Percentiles rank a stretch among this genome's conserved stretches.
These are phyloP conservation scores for Rhinoraja longicauda DNA, from an alignment of 2,797 vertebrate genomes.

Conservation along the genomic window DNA sequence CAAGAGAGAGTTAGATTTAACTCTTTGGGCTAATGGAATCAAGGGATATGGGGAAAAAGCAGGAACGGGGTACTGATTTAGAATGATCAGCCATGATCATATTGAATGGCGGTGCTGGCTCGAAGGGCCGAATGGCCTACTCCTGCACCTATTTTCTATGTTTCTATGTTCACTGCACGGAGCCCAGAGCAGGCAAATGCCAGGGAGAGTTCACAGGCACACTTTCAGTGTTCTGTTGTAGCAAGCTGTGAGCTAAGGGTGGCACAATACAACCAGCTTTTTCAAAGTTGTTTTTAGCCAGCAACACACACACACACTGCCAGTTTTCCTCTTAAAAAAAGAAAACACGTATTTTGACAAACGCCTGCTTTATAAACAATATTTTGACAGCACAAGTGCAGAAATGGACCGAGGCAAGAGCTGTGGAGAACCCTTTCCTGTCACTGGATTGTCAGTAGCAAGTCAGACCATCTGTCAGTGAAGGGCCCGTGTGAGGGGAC, in stretches of 20 bases:
- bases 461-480: constrained; percentile 32
- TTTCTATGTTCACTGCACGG: too few relatives aligned
- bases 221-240: constrained; percentile 3
- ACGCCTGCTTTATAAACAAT: constrained; percentile 25
- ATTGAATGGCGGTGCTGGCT: too few relatives aligned
- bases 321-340: constrained; percentile 12
- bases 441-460: constrained; percentile 35
- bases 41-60: too few relatives aligned
- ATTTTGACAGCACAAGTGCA: constrained; percentile 35
- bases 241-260: constrained; percentile 30
- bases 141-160: too few relatives aligned
- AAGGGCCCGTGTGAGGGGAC: constrained; percentile 21
- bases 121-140: too few relatives aligned
- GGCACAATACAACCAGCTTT: constrained; percentile 31
- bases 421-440: constrained; percentile 26
- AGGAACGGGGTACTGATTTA: too few relatives aligned
- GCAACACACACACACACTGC: constrained; percentile 15
- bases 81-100: too few relatives aligned
- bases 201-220: too few relatives aligned
- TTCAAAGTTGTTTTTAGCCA: constrained; percentile 27
- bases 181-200: not conserved
- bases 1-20: too few relatives aligned
- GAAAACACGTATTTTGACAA: constrained; percentile 36
- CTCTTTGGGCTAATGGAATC: too few relatives aligned
- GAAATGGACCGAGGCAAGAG: constrained; percentile 24